Evolutionary conservation across 2,113 vertebrate species (phyloP), one percentile per base, ranked within the genome.

Genomic region (Greenwoodochromis staneri): DNA sequence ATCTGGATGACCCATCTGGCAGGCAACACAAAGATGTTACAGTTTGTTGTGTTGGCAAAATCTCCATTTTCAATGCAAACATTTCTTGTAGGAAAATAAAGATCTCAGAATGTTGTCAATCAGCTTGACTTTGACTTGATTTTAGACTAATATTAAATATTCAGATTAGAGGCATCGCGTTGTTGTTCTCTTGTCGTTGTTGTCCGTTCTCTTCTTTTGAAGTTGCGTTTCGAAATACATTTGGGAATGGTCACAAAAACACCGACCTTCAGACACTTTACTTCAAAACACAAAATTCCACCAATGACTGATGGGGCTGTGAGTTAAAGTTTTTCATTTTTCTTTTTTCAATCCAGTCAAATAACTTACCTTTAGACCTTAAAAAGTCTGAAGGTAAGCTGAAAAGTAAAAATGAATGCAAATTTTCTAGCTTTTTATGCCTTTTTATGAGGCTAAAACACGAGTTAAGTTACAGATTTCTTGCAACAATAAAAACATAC

Each of bases 261-360:
- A 31, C 17, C 6, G 31, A 87, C 82, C 66, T 87, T 93, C 80
- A 85, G 13, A 40, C 21, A 29, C 73, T 21, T 42, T 49, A 49
- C 9, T 21, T 53, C 73, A n/a, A 51, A 78, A 78, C 24, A 49
- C 0, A 2, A 51, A 51, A 47, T 47, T 76, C 71, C 24, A 3
- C 21, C 24, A 19, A 29, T 76, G 71, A 8, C 40, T 1, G 21
- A 29, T 2, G 13, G 40, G 4, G 14, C 1, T 47, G 16, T 2
- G 3, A 73, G 4, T 45, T 29, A 2, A 10, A 29, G 24, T 2
- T 76, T 47, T 76, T 45, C 21, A 7, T 17, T 47, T 73, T 45
- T 10, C 21, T 17, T 47, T 73, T 73, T 7, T 76, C 69, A 29
- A 45, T 45, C 40, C 13, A 27, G 21, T 27, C 5, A 73, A 63